Evolutionary conservation across 2,797 vertebrate genomes (phyloP), one percentile per base, ranked within the genome.

Genomic region (Babyrousa celebensis): DNA sequence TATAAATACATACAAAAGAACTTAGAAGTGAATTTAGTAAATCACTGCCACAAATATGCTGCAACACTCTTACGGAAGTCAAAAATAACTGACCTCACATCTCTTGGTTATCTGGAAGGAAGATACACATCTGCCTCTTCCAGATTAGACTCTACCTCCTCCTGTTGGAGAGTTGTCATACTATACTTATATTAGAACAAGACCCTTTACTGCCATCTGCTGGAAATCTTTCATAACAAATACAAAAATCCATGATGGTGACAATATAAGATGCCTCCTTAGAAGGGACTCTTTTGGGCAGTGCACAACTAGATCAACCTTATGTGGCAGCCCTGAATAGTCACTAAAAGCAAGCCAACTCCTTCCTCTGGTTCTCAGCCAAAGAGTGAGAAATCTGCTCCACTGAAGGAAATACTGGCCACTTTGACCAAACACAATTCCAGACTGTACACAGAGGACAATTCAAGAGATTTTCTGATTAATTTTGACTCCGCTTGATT

Each of bases 171-270:
- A 85, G 67, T 2, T 58, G 29, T 29, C 48, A 63, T 18, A 20
- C 2, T 32, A 11, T 2, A 56, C 0, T 10, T 8, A 0, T 25
- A 25, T 36, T 78, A 25, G 71, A 75, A 62, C 6, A 79, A 87
- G 68, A 62, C 85, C 58, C 25, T 94, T 58, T 96, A 67, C 87
- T 96, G 87, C 92, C 94, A 89, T 63, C 96, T 95, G 54, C 95
- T 95, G 94, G 74, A 40, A 85, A 25, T 56, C 1, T 0, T 1
- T 29, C 21, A 23, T 29, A 78, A 78, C 48, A 20, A 79, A 18
- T 4, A 65, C 15, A 48, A 54, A 67, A 68, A 52, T 43, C 21
- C 1, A 29, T 1, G 1, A 63, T 8, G 1, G 25, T 1, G 1
- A 67, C 8, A 68, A 72, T 14, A 21, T 29, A 71, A 7, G 43